Evolutionary conservation across 1,140 invertebrate species (phyloP).

Genomic region (Leptinotarsa texana): DNA sequence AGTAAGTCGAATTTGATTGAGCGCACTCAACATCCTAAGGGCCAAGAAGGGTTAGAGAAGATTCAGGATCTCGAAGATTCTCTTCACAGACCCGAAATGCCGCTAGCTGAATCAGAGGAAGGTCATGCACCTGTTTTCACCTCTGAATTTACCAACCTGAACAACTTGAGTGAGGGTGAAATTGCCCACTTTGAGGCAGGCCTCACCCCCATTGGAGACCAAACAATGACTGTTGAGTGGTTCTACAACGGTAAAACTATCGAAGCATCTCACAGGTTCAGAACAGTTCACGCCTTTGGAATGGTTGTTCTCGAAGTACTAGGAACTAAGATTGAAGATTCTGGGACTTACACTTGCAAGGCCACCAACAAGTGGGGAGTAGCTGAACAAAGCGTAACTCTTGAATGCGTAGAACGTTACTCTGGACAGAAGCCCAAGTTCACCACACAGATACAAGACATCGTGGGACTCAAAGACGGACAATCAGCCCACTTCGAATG

Average conservation of each 20-base stretch:
- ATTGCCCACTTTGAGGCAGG: constrained; percentile 94
- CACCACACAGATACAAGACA: constrained; percentile 82
- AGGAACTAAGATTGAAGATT: constrained; percentile 86
- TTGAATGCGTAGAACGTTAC: constrained; percentile 83
- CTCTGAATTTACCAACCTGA: constrained; percentile 80
- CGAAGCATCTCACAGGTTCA: constrained; percentile 84
- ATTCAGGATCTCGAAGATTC: constrained; percentile 91
- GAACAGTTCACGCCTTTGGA: constrained; percentile 92
- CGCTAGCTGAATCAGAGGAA: constrained; percentile 70
- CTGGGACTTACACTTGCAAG: constrained; percentile 82
- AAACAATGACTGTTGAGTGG: constrained; percentile 97
- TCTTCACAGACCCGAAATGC: constrained; percentile 70
- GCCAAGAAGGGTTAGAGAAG: constrained; percentile 85
- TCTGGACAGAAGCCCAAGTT: constrained; percentile 86
- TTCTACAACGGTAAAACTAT: constrained; percentile 90
- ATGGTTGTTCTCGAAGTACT: constrained; percentile 94
- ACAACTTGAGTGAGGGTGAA: constrained; percentile 84
- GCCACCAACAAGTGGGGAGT: constrained; percentile 87
- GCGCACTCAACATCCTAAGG: constrained; percentile 90
- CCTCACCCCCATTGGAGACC: constrained; percentile 89
- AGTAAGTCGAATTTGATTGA: constrained; percentile 84
- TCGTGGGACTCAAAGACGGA: constrained; percentile 86
- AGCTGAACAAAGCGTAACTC: constrained; percentile 81
- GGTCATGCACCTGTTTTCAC: constrained; percentile 87
- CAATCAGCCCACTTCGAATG: constrained; percentile 93